A percentile compares a stretch with the other conserved stretches of the same genome.
Evolutionary conservation across 23 tunicate species (phyloP).

Genomic region (Oikopleura dioica): DNA sequence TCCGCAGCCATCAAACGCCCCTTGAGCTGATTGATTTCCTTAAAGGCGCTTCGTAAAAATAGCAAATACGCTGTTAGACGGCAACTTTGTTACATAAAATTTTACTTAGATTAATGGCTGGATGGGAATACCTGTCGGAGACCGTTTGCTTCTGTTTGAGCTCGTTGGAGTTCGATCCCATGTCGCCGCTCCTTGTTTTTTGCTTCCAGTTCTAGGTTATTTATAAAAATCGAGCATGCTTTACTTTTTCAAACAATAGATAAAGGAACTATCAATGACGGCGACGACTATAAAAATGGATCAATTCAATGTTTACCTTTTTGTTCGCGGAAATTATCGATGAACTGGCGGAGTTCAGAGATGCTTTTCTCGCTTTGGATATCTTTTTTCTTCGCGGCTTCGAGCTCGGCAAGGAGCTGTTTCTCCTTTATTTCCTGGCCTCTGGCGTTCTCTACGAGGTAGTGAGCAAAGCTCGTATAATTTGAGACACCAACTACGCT

Average conservation of each 20-base stretch:
- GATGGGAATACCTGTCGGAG: too few species aligned
- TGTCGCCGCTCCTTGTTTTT: not conserved
- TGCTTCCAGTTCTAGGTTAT: not conserved
- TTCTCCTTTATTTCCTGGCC: slow-evolving; percentile 7
- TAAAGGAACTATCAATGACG: too few species aligned
- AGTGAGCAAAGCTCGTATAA: too few species aligned
- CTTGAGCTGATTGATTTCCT: not conserved
- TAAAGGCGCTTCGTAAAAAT: too few species aligned
- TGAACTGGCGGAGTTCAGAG: not conserved
- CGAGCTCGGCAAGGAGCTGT: not conserved
- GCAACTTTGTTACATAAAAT: too few species aligned
- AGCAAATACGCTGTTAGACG: too few species aligned
- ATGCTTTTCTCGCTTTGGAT: not conserved
- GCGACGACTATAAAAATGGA: too few species aligned
- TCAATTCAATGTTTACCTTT: slow-evolving; percentile 1
- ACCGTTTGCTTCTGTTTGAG: not conserved
- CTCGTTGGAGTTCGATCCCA: not conserved
- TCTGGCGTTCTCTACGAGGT: slow-evolving; percentile 1
- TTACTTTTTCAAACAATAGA: too few species aligned
- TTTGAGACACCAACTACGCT: not conserved
- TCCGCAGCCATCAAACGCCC: not conserved
- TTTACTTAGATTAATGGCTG: too few species aligned
- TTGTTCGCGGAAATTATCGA: not conserved
- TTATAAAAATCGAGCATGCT: too few species aligned
- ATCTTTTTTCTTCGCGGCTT: not conserved